Evolutionary conservation across 2,797 vertebrate species (phyloP).

Genomic region (Gobio occitaniae): DNA sequence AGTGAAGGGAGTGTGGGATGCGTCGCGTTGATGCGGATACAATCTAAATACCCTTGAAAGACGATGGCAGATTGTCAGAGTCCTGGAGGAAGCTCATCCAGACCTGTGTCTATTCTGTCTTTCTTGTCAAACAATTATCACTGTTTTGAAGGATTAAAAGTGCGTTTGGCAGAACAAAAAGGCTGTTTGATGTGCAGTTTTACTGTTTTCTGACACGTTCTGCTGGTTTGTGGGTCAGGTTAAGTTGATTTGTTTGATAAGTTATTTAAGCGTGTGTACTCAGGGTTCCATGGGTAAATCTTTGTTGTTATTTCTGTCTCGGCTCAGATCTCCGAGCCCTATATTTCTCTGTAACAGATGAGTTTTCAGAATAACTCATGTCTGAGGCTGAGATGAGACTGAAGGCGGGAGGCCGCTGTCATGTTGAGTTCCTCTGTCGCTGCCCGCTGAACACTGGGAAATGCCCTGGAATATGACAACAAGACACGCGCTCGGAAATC

Average conservation of each 20-base stretch:
- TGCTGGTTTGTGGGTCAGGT: conserved; percentile 22
- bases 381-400: conserved; percentile 42
- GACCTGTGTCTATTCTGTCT: conserved; percentile 39
- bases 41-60: conserved; percentile 53
- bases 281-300: not conserved
- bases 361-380: conserved; percentile 25
- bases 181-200: conserved; percentile 25
- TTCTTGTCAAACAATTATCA: conserved; percentile 28
- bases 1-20: conserved; percentile 46
- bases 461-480: not conserved
- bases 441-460: conserved; percentile 18
- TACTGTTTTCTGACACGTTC: conserved; percentile 5
- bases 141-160: conserved; percentile 31
- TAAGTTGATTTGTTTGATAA: conserved; percentile 26
- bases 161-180: conserved; percentile 26
- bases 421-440: conserved; percentile 64
- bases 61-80: conserved; percentile 27
- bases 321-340: not conserved
- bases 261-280: conserved; percentile 8
- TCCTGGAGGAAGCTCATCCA: conserved; percentile 39
- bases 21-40: conserved; percentile 55
- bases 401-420: conserved; percentile 58
- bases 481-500: not conserved
- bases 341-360: not conserved
- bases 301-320: conserved; percentile 42